Percentiles rank a stretch among this genome's conserved stretches.
These are phyloP conservation scores for Hyperoplus immaculatus DNA, from an alignment of 2,797 vertebrate genomes.

Conservation along the genomic window DNA sequence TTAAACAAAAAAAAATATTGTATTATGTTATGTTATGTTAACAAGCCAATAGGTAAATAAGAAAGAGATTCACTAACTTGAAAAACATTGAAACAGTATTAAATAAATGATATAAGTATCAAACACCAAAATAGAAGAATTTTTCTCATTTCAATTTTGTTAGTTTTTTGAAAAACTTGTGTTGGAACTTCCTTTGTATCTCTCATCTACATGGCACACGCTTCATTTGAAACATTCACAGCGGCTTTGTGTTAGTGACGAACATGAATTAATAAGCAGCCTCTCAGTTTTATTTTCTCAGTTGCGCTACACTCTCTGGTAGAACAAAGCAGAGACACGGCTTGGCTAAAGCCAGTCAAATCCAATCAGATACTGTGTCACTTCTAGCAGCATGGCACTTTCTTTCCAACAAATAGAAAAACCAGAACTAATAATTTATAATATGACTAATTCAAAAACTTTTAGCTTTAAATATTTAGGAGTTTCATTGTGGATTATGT, in stretches of 20 bases:
- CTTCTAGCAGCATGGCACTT: slow-evolving; percentile 48
- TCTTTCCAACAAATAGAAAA: slow-evolving; percentile 49
- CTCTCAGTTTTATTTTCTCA: slow-evolving; percentile 59
- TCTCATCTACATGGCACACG: slow-evolving; percentile 56
- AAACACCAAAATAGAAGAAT: slow-evolving; percentile 15
- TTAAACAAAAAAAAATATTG: slow-evolving; percentile 9
- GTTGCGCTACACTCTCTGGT: slow-evolving; percentile 54
- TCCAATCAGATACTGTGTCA: slow-evolving; percentile 55
- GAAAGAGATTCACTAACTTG: not conserved
- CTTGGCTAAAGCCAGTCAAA: slow-evolving; percentile 68
- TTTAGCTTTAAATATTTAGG: slow-evolving; percentile 55
- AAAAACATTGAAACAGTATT: slow-evolving; percentile 8
- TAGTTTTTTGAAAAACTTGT: slow-evolving; percentile 55
- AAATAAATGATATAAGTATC: slow-evolving; percentile 25
- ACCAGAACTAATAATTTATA: slow-evolving; percentile 62
- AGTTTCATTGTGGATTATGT: slow-evolving; percentile 47
- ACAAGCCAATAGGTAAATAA: slow-evolving; percentile 9
- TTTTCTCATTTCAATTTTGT: slow-evolving; percentile 41
- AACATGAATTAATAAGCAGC: slow-evolving; percentile 81
- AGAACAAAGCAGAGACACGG: slow-evolving; percentile 75
- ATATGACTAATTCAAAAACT: slow-evolving; percentile 54
- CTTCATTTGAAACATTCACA: slow-evolving; percentile 69
- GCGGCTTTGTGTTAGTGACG: slow-evolving; percentile 74
- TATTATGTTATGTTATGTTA: slow-evolving; percentile 4
- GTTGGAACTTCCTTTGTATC: slow-evolving; percentile 59